Evolutionary conservation across 2,797 vertebrate genomes (phyloP).

Genomic region (Xenentodon cancila): DNA sequence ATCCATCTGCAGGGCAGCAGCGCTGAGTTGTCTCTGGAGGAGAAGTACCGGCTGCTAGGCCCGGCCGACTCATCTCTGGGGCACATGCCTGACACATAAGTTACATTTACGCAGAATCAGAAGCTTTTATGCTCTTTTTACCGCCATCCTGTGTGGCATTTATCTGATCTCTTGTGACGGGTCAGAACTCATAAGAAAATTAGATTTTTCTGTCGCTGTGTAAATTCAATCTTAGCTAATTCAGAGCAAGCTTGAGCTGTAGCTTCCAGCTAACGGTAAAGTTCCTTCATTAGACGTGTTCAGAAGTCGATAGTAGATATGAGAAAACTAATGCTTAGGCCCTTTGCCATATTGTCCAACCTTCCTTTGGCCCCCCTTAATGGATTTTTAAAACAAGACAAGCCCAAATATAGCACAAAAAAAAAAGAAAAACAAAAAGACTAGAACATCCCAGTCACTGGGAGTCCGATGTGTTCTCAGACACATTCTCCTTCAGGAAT

Average conservation of each 20-base stretch:
- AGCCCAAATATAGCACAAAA: conserved; percentile 80
- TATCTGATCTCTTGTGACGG: conserved; percentile 42
- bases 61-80: conserved; percentile 82
- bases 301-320: conserved; percentile 38
- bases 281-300: conserved; percentile 40
- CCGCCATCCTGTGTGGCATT: conserved; percentile 48
- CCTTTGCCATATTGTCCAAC: conserved; percentile 54
- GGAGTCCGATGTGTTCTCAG: conserved; percentile 67
- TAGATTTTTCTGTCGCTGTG: conserved; percentile 50
- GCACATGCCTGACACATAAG: conserved; percentile 86
- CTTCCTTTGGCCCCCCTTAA: conserved; percentile 32
- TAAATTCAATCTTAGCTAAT: conserved; percentile 46
- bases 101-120: conserved; percentile 52
- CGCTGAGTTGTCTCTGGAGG: conserved; percentile 76
- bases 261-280: conserved; percentile 54
- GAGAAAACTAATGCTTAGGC: conserved; percentile 29
- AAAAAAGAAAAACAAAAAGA: conserved; percentile 46
- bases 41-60: conserved; percentile 87
- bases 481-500: conserved; percentile 82
- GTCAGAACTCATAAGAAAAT: conserved; percentile 31
- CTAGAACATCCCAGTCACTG: conserved; percentile 48
- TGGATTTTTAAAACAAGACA: conserved; percentile 52
- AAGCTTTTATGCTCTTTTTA: conserved; percentile 39
- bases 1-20: conserved; percentile 84
- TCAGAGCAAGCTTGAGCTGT: conserved; percentile 53